Base-by-base conservation (phyloP, 35 echinoderm and acorn worm genomes). In the Apostichopus californicus region DNA sequence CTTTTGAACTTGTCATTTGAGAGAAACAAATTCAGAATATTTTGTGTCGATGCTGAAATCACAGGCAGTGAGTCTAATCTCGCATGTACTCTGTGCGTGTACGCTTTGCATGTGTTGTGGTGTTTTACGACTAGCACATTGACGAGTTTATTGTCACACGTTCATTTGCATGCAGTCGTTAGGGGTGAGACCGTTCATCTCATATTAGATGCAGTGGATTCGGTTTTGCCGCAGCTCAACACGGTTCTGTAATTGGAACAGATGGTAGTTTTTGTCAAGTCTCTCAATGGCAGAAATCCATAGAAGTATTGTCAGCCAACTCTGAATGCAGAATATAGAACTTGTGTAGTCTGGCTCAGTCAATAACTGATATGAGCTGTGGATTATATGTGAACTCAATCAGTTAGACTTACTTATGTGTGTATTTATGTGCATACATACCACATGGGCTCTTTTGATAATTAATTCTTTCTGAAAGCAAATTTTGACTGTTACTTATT, bases 231-330 rank as follows among this genome's bases (percentile, higher is more conserved):
- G 71, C 71, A 75, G 71, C 71, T 18, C 71, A 75, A 75, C 71
- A 22, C 21, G 71, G n/a, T 75, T 75, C 21, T 13, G 81, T 85
- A 85, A 85, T 85, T 85, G 55, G 81, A 85, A 85, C 81, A 85
- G 81, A 85, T 85, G 81, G 54, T 85, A 7, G 56, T 85, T 21
- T 21, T 20, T 57, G 81, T 59, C 81, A 60, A 21, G 57, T 85
- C 28, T 85, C 54, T 85, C 17, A 59, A 5, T 59, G 57, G 55
- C 17, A 58, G 55, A 85, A 85, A 85, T 85, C 81, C 57, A 85
- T 58, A 18, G 15, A 59, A n/a, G 55, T 20, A 23, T 85, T 24
- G 55, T 85, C 81, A 85, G 55, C 81, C 57, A 46, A 46, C 34
- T 58, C 81, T 22, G 81, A 55, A 14, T 9, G 81, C 9, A 46